Evolutionary conservation across 2,797 vertebrate species (phyloP).

Genomic region (Enteromius trimaculatus): DNA sequence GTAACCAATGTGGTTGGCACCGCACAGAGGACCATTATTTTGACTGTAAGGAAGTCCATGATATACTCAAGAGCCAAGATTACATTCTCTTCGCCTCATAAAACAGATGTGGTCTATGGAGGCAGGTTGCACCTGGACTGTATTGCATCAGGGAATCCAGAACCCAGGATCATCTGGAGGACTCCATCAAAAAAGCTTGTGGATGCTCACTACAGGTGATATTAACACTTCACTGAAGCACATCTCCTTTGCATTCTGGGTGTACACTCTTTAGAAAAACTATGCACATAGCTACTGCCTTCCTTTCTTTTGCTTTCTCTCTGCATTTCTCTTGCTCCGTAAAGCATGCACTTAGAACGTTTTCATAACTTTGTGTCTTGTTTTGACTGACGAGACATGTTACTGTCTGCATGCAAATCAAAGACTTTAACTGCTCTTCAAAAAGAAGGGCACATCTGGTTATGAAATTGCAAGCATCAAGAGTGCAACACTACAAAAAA

Average conservation of each 20-base stretch:
- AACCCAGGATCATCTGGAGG: slow-evolving; percentile 89
- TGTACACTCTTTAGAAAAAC: background rate
- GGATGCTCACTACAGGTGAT: slow-evolving; percentile 88
- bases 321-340: background rate
- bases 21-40: slow-evolving; percentile 76
- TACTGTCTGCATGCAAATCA: background rate
- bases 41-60: slow-evolving; percentile 73
- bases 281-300: background rate
- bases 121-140: slow-evolving; percentile 83
- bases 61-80: slow-evolving; percentile 83
- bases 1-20: slow-evolving; percentile 82
- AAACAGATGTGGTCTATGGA: slow-evolving; percentile 84
- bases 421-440: background rate
- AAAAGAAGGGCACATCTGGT: background rate
- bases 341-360: background rate
- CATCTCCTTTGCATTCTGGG: slow-evolving; percentile 15
- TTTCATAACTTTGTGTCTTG: background rate
- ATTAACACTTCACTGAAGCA: slow-evolving; percentile 18
- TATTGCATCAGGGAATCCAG: slow-evolving; percentile 84
- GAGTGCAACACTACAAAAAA: background rate
- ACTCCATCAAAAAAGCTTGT: slow-evolving; percentile 89
- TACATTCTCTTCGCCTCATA: slow-evolving; percentile 78
- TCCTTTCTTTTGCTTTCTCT: background rate
- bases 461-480: background rate
- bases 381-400: background rate